Evolutionary conservation across 1,140 invertebrate genomes (phyloP).

Genomic region (Drosophila orena): DNA sequence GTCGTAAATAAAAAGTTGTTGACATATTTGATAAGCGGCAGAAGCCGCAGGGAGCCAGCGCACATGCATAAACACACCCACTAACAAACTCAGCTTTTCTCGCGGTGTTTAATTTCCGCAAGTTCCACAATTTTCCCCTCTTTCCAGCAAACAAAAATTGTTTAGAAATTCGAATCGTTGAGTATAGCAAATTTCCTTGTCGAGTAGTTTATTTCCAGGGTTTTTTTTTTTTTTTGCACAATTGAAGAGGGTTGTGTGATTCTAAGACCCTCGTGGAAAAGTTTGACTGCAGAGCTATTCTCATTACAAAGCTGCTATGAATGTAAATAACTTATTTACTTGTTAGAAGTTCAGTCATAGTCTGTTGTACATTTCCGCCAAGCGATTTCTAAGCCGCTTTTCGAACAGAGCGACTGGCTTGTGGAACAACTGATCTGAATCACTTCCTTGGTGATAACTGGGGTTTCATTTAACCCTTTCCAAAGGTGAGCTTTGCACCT

Average conservation of each 20-base stretch:
- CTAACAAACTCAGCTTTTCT: conserved; percentile 3
- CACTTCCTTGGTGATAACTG: background rate
- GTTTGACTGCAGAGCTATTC: background rate
- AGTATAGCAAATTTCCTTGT: background rate
- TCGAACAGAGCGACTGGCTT: background rate
- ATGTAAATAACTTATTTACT: too few species aligned
- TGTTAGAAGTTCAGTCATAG: too few species aligned
- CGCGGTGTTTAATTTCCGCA: conserved; percentile 9
- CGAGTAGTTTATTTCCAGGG: background rate
- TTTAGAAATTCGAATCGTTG: background rate
- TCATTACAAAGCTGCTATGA: background rate
- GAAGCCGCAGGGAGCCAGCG: conserved; percentile 32
- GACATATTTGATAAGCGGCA: conserved; percentile 73
- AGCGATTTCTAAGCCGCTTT: too few species aligned
- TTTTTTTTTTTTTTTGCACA: too few species aligned
- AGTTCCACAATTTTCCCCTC: conserved; percentile 7
- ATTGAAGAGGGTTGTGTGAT: too few species aligned
- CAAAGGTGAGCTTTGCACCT: conserved; percentile 10
- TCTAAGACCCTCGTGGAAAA: too few species aligned
- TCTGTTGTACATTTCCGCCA: too few species aligned
- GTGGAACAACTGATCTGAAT: background rate
- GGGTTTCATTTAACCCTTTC: conserved; percentile 11
- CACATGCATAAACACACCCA: conserved; percentile 5
- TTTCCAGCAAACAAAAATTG: background rate
- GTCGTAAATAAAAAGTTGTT: conserved; percentile 76